These are phyloP conservation scores for Dione vanillae DNA, from an alignment of 2,888 invertebrate species.

Conservation along the genomic window DNA sequence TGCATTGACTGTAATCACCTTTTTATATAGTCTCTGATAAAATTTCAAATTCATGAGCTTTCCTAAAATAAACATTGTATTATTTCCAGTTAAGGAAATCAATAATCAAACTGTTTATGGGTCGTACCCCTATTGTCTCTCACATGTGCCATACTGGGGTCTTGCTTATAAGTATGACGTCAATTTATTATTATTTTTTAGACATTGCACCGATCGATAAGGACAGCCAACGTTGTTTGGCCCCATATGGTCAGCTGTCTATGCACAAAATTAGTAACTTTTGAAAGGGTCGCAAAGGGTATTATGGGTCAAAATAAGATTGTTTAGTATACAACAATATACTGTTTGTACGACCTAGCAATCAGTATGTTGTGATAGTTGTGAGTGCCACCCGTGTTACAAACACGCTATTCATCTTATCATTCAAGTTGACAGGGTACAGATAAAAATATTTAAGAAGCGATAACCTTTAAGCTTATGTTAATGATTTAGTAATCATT, in stretches of 20 bases:
- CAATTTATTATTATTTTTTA: conserved; percentile 48
- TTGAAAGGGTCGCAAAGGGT: conserved; percentile 55
- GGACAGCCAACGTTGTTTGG: conserved; percentile 59
- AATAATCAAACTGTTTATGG: conserved; percentile 41
- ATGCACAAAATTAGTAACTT: conserved; percentile 46
- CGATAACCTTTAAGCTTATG: conserved; percentile 31
- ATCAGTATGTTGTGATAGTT: conserved; percentile 65
- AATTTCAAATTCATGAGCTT: conserved; percentile 17
- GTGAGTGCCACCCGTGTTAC: conserved; percentile 69
- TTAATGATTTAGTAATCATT: conserved; percentile 32
- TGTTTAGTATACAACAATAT: conserved; percentile 53
- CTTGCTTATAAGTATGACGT: conserved; percentile 47
- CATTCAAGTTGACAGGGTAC: conserved; percentile 35
- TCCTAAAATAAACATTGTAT: conserved; percentile 12
- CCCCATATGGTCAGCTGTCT: conserved; percentile 58
- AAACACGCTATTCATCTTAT: conserved; percentile 43
- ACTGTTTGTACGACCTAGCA: conserved; percentile 46
- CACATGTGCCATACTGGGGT: conserved; percentile 41
- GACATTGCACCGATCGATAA: conserved; percentile 57
- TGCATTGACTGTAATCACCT: neutral
- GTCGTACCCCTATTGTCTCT: conserved; percentile 41
- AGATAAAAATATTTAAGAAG: conserved; percentile 40
- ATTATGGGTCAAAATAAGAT: conserved; percentile 53
- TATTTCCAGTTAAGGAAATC: conserved; percentile 32
- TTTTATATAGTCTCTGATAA: conserved; percentile 20